These are phyloP conservation scores for Urocynchramus pylzowi DNA, from an alignment of 2,113 vertebrate genomes.

Conservation along the genomic window DNA sequence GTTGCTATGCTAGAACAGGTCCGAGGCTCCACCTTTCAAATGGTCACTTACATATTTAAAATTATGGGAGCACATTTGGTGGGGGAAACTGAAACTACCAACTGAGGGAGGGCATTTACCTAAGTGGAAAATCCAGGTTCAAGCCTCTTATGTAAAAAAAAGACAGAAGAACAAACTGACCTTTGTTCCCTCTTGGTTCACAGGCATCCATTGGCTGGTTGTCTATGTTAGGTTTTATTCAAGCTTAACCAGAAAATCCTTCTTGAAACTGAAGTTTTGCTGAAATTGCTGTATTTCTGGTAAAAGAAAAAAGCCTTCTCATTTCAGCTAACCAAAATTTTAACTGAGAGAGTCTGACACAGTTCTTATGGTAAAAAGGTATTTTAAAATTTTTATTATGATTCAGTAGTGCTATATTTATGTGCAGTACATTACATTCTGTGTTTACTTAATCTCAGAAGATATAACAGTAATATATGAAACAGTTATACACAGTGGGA, in stretches of 20 bases:
- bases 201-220: neutral
- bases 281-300: neutral
- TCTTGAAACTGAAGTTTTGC: neutral
- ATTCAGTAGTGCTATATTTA: conserved; percentile 33
- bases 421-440: neutral
- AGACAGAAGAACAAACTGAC: neutral
- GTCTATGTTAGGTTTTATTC: neutral
- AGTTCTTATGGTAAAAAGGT: conserved; percentile 17
- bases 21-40: neutral
- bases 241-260: neutral
- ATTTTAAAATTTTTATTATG: conserved; percentile 30
- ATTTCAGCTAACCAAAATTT: neutral
- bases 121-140: neutral
- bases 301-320: neutral
- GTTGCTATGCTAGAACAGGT: neutral
- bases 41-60: neutral
- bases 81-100: neutral
- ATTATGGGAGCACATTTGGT: neutral
- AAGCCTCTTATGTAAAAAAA: neutral
- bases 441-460: conserved; percentile 42
- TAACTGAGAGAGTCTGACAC: neutral
- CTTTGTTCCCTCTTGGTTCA: neutral
- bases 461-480: conserved; percentile 31
- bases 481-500: neutral
- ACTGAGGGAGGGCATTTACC: neutral